Evolutionary conservation across 1,140 invertebrate species (phyloP).

Genomic region (Neodiprion virginianus): DNA sequence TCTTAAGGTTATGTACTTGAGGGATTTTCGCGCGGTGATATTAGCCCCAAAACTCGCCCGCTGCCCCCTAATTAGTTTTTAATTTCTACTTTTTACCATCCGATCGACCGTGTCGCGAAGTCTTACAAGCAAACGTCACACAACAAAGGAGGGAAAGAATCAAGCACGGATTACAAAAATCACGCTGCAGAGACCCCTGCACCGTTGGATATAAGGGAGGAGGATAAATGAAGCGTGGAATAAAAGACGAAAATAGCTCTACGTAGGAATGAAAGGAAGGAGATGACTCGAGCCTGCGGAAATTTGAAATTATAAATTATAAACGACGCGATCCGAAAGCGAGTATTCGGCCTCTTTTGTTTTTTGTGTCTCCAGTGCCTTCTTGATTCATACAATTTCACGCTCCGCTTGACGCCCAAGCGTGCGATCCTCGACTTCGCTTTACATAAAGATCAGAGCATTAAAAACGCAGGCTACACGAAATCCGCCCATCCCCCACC

Average conservation of each 20-base stretch:
- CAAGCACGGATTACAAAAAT: too few species aligned
- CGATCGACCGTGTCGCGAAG: background rate
- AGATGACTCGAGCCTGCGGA: slow-evolving; percentile 29
- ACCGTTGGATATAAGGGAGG: background rate
- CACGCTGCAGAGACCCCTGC: too few species aligned
- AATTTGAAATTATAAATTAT: slow-evolving; percentile 43
- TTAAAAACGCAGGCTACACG: slow-evolving; percentile 53
- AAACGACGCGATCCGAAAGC: slow-evolving; percentile 31
- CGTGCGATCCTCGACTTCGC: slow-evolving; percentile 38
- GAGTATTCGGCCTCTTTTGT: slow-evolving; percentile 29
- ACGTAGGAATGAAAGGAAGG: slow-evolving; percentile 6
- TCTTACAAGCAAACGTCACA: too few species aligned
- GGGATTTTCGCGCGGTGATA: background rate
- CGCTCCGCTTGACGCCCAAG: slow-evolving; percentile 51
- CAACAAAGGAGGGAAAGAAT: too few species aligned
- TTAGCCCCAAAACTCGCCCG: background rate
- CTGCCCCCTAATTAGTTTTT: background rate
- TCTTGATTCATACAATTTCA: slow-evolving; percentile 58
- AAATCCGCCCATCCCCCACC: slow-evolving; percentile 40
- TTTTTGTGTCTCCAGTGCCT: slow-evolving; percentile 47
- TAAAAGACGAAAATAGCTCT: background rate
- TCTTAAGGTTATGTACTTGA: background rate
- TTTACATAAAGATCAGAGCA: slow-evolving; percentile 58
- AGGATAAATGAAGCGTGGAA: background rate
- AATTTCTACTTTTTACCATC: background rate